phyloP scores from a whole-genome alignment of 1,140 invertebrate genomes.

The Riptortus pedestris region DNA sequence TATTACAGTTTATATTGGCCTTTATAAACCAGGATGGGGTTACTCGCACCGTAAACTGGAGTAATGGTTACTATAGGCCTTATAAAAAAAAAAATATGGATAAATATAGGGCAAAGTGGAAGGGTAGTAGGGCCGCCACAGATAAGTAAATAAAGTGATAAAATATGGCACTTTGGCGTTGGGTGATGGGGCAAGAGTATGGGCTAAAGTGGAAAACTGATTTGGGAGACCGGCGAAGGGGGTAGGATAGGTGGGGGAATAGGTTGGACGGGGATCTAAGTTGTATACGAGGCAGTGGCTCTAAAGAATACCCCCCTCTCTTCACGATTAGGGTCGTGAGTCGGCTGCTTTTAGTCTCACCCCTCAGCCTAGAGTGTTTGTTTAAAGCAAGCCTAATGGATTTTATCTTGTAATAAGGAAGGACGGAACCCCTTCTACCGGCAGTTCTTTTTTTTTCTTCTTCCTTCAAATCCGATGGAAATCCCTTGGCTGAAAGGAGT shows the following conservation, averaged over 20 bases:
- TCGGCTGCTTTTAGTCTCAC: no score
- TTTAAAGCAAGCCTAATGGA: slow-evolving; percentile 13
- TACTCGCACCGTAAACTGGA: no score
- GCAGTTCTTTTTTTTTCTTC: background rate
- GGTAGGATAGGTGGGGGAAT: background rate
- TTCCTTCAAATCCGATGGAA: slow-evolving; percentile 10
- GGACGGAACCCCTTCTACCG: background rate
- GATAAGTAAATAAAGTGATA: background rate
- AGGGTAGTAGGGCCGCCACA: no score
- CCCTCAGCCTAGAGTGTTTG: slow-evolving; percentile 12
- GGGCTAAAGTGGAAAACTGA: background rate
- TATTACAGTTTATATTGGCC: no score
- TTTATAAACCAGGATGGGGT: no score
- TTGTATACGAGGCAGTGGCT: background rate
- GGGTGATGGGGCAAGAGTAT: background rate
- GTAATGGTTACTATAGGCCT: no score
- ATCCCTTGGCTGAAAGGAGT: slow-evolving; percentile 1
- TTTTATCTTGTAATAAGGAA: slow-evolving; percentile 18
- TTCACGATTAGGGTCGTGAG: no score
- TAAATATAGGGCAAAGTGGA: background rate
- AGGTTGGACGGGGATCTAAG: background rate
- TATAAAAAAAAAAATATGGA: no score
- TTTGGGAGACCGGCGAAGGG: background rate
- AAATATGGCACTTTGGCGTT: background rate
- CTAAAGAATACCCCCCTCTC: background rate